Percentiles rank a stretch among this genome's conserved stretches.
Conservation (phyloP, 2,888 invertebrate species). For the Melanotus villosus region DNA sequence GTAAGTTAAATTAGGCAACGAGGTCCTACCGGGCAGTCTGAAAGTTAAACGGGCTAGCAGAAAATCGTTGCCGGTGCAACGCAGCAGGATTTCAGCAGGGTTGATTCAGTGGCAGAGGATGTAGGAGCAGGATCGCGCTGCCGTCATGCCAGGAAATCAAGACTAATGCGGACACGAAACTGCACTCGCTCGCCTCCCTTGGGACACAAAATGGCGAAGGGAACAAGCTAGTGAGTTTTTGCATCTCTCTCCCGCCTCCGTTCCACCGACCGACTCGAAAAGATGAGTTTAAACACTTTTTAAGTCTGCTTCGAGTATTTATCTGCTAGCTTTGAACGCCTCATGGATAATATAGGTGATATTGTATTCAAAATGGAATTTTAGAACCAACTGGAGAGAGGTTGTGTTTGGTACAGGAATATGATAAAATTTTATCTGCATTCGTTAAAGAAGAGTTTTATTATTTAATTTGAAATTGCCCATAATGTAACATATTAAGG, state of each 20-base stretch:
- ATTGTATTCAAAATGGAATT: not conserved
- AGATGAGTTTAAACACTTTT: conserved; percentile 39
- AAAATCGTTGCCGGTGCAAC: conserved; percentile 8
- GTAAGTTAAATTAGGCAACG: conserved; percentile 15
- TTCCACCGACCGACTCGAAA: conserved; percentile 25
- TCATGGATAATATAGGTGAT: not conserved
- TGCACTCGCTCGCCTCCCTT: conserved; percentile 71
- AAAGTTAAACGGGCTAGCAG: conserved; percentile 16
- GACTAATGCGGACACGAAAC: conserved; percentile 78
- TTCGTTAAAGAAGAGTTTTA: too few species aligned
- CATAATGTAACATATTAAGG: too few species aligned
- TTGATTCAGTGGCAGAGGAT: conserved; percentile 39
- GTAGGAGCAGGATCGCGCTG: conserved; percentile 57
- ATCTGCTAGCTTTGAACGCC: conserved; percentile 11
- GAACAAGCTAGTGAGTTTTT: conserved; percentile 55
- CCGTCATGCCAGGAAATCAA: conserved; percentile 74
- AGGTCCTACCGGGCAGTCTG: conserved; percentile 19
- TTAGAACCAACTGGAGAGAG: not conserved
- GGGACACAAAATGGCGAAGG: conserved; percentile 66
- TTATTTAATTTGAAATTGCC: too few species aligned
- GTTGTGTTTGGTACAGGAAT: too few species aligned
- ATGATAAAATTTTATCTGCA: too few species aligned
- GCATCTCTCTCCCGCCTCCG: conserved; percentile 43
- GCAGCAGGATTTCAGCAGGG: conserved; percentile 37
- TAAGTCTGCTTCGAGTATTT: conserved; percentile 13